Base-by-base conservation (phyloP, 2,888 invertebrate genomes). In the Eupithecia dodoneata region DNA sequence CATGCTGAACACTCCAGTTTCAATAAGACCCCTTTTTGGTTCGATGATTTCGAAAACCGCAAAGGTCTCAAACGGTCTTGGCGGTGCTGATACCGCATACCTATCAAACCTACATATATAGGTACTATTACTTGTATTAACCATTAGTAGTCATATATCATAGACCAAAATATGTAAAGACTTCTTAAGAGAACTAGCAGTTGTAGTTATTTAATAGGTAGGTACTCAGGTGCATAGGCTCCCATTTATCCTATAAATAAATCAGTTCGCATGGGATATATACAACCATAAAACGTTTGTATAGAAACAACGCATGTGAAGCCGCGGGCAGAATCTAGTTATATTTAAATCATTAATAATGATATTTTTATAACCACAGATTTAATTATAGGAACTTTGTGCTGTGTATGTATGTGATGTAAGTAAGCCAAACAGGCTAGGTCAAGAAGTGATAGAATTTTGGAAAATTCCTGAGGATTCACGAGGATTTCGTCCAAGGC, bases 21-120 rank as follows among this genome's bases (percentile, higher is more conserved):
- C 70, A 47, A 47, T 70, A 12, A 13, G 47, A 70, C 70, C 70
- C 70, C 30, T 70, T 70, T 42, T 70, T 70, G 70, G 18, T 45
- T 47, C 70, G 45, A 45, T 45, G 47, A 70, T 70, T 70, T 47
- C 30, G 18, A 45, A 18, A 45, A 70, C 70, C 70, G 13, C 70
- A 70, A 70, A 13, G 18, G 45, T 4, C 10, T 70, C 67, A 69
- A 49, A 70, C 45, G n/a, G 13, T 47, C 10, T 49, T 69, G 45
- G 45, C n/a, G 13, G 10, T 44, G 10, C 6, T 44, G 18, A 41
- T 59, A 18, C 18, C 9, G 18, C 18, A 59, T 18, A 59, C 59
- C 59, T 59, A 18, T 18, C 10, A 59, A 18, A 59, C 10, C 3
- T 59, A 10, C 10, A 10, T 1, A 59, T 10, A 30, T 1, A 30